Percentiles rank a stretch among this genome's conserved stretches.
Conservation (phyloP, 2,113 vertebrate genomes). For the Colistium nudipinnis region DNA sequence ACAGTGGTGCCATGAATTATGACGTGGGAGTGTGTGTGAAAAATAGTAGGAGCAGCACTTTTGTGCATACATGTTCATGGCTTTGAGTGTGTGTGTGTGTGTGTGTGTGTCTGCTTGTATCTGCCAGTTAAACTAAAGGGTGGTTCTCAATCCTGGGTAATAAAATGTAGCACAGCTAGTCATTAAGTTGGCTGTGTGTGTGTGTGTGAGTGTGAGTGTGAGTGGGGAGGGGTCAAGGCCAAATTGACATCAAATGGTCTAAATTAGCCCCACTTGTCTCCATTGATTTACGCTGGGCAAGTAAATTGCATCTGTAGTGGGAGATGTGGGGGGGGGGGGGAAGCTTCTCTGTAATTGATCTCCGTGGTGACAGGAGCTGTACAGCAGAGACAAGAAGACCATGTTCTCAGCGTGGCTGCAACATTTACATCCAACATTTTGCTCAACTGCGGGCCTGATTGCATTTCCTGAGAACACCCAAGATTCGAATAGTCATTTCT, state of each 20-base stretch:
- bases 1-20: slow-evolving; percentile 68
- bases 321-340: slow-evolving; percentile 16
- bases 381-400: slow-evolving; percentile 13
- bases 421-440: slow-evolving; percentile 41
- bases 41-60: too few relatives aligned
- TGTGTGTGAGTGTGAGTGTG: slow-evolving; percentile 22
- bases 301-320: slow-evolving; percentile 79
- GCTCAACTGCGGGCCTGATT: not conserved
- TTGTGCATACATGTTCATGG: slow-evolving; percentile 33
- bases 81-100: not conserved
- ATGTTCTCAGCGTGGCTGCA: slow-evolving; percentile 34
- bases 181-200: slow-evolving; percentile 53
- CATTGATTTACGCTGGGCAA: slow-evolving; percentile 79
- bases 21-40: slow-evolving; percentile 22
- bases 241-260: slow-evolving; percentile 83
- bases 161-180: slow-evolving; percentile 70
- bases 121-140: slow-evolving; percentile 42
- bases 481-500: too few relatives aligned
- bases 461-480: not conserved
- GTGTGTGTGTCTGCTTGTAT: slow-evolving; percentile 19
- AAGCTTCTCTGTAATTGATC: slow-evolving; percentile 65
- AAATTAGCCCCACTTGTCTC: slow-evolving; percentile 82
- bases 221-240: slow-evolving; percentile 73
- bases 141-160: slow-evolving; percentile 70
- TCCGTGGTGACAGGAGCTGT: slow-evolving; percentile 43